These are phyloP conservation scores for Cyrtorhinus lividipennis DNA, from an alignment of 1,140 invertebrate species.

Conservation along the genomic window DNA sequence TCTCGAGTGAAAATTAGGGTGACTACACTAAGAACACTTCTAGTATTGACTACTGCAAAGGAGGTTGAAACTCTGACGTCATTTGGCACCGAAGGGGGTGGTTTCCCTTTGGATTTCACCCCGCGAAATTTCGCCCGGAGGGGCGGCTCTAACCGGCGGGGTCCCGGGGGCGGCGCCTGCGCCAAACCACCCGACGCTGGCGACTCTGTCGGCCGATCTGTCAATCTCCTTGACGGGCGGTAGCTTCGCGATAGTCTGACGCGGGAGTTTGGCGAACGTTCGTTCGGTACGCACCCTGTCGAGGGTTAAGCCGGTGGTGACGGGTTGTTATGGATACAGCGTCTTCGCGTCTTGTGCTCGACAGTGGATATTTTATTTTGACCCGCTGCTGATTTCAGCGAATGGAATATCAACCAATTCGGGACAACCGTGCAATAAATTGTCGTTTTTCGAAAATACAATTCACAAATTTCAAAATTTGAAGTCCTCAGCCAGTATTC, in stretches of 20 bases:
- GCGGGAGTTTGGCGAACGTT: background rate
- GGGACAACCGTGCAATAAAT: too few relatives aligned
- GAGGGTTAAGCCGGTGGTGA: background rate
- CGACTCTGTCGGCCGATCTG: background rate
- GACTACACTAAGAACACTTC: constrained; percentile 6
- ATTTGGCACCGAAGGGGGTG: background rate
- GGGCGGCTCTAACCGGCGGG: background rate
- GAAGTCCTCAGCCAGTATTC: too few relatives aligned
- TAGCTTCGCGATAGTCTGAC: background rate
- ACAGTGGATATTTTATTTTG: too few relatives aligned
- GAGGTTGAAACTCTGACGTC: constrained; percentile 7
- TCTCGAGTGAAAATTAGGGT: constrained; percentile 9
- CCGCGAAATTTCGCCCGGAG: background rate
- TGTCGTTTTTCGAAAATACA: too few relatives aligned
- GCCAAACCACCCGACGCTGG: background rate
- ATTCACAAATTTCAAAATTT: too few relatives aligned
- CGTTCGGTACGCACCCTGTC: background rate
- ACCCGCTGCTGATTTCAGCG: too few relatives aligned
- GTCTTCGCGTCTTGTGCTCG: background rate
- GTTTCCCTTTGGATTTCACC: background rate
- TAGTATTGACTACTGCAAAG: constrained; percentile 6
- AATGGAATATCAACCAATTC: too few relatives aligned
- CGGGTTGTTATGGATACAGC: background rate
- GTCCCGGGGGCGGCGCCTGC: background rate
- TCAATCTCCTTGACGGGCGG: background rate